Evolutionary conservation across 2,888 invertebrate species (phyloP), one percentile per base, ranked within the genome.

Genomic region (Cheilosia vernalis): DNA sequence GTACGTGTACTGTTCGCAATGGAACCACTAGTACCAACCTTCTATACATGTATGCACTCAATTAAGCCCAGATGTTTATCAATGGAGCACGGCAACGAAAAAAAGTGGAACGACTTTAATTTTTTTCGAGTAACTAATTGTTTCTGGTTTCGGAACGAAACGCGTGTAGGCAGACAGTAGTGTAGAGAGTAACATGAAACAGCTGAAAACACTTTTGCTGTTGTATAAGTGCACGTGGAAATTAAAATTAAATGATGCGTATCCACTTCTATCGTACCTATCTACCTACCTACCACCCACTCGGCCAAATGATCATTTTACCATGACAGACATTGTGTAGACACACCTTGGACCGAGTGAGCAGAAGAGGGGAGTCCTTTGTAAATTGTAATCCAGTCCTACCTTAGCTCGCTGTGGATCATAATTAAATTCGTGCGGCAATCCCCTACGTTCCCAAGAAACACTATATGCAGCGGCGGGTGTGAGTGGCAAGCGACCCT

Each of bases 191-290:
- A 9, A 9, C 9, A 9, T 9, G 30, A 30, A 30, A 30, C 30
- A 9, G 9, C 27, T 27, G 63, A 37, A 58, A 76, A 9, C 17
- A 49, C 37, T 13, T 64, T 27, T 55, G 37, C 58, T 15, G 47
- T 70, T 85, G 66, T 66, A 70, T 85, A 80, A 76, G 70, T 53
- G 51, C 74, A 85, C 60, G 81, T 81, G 81, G 77, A 72, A 85
- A 85, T 81, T 81, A 81, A 85, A 85, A 85, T 67, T 77, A 85
- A 85, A 77, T 85, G 81, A 85, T 85, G 85, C 85, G 85, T 85
- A 85, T 85, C 85, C 85, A 81, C 81, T 85, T 72, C 70, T 67
- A 64, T 77, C 81, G 72, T 81, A 81, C 74, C 67, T 69, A 76
- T 76, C 84, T 73, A 63, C 66, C 60, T 61, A 78, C 63, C 60